A percentile compares a stretch with the other conserved stretches of the same genome.
These are phyloP conservation scores for Otolemur crassicaudatus DNA, from an alignment of 2,797 vertebrate species.

Conservation along the genomic window DNA sequence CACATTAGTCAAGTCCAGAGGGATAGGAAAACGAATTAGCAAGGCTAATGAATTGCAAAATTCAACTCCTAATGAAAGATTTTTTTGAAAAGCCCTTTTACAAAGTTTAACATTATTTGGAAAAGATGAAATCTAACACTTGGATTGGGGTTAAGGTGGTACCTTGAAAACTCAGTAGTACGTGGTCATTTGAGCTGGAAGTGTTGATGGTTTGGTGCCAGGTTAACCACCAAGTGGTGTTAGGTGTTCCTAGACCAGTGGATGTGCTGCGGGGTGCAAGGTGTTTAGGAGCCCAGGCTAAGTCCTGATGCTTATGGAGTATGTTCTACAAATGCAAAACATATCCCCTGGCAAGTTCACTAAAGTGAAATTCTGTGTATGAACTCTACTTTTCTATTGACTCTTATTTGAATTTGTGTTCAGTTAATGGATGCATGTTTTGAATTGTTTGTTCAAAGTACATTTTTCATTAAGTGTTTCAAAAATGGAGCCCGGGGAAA, in stretches of 20 bases:
- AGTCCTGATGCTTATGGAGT: background rate
- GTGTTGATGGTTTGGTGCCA: background rate
- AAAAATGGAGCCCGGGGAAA: background rate
- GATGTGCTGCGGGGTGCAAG: background rate
- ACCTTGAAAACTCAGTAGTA: background rate
- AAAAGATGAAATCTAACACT: conserved; percentile 9
- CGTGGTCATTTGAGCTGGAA: background rate
- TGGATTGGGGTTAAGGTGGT: background rate
- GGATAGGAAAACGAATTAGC: background rate
- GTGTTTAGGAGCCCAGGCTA: background rate
- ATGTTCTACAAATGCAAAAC: background rate
- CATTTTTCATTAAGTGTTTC: conserved; percentile 35
- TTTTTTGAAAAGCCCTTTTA: background rate
- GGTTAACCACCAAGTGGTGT: background rate
- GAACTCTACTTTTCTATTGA: conserved; percentile 18
- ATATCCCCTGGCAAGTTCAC: background rate
- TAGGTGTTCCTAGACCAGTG: background rate
- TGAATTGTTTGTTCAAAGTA: conserved; percentile 46
- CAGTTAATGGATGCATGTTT: conserved; percentile 12
- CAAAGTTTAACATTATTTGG: background rate
- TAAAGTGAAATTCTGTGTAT: background rate
- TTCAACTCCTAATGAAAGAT: conserved; percentile 24
- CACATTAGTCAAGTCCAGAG: background rate
- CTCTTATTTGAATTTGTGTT: conserved; percentile 27
- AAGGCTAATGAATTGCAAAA: background rate